Base-by-base conservation (phyloP, 2,113 vertebrate species). In the Sula dactylatra region DNA sequence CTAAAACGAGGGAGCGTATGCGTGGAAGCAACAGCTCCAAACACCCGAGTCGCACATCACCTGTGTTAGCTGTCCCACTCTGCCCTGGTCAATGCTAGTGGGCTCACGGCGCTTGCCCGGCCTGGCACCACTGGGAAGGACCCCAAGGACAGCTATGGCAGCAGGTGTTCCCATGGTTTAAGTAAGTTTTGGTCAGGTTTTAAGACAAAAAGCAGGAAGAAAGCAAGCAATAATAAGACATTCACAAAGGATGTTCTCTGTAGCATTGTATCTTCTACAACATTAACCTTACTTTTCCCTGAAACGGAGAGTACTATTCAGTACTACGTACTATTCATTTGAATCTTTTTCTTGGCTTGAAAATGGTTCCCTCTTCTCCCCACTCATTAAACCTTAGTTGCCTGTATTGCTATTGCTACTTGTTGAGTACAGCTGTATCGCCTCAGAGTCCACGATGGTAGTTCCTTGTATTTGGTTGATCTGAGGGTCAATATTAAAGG, bases 111-210 rank as follows among this genome's bases (percentile, higher is more conserved):
- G 19, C 62, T 7, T 5, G 38, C 18, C 45, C 84, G 36, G 44
- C 54, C 83, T 47, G 93, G 45, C 56, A 50, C 42, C 59, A 16
- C 42, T 22, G 59, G 54, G 70, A 31, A 47, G 42, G 36, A 29
- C 38, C 42, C 74, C 1, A 1, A 45, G 88, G 73, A 61, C 13
- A 54, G 45, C 59, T 27, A 25, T 4, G n/a, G 42, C n/a, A 42
- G 22, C 15, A 16, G 0, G 9, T 15, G 25, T 45, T 58, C 9
- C 0, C 0, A 45, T 10, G 55, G 17, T 61, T 55, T 40, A 25
- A 58, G 32, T 59, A 83, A 22, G 49, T 65, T 81, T 67, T 55
- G 38, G 47, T n/a, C 47, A 69, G 22, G 6, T 79, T 90, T 59
- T 72, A 72, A 42, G 56, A 76, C 19, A 79, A 82, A 91, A 90